phyloP scores from a whole-genome alignment of 2,113 vertebrate genomes.

The Halcyon malimbica region DNA sequence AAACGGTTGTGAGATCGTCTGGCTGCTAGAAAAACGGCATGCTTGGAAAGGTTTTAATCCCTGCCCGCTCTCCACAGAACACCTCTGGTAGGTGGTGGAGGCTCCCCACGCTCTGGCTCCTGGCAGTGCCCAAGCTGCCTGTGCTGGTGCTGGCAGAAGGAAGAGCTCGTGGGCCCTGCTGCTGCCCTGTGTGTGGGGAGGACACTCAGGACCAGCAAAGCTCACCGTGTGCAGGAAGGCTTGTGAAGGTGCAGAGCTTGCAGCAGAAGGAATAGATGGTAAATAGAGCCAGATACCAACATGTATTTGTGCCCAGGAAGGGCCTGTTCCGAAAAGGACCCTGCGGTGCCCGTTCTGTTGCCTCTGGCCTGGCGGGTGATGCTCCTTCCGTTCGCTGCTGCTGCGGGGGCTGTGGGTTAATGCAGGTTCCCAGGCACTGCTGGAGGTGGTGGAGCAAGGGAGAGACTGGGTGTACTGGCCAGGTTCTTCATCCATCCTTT shows the following conservation, averaged over 20 bases:
- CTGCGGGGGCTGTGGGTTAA: too few relatives aligned
- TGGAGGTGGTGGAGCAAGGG: background rate
- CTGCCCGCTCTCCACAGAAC: accelerated
- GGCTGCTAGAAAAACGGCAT: background rate
- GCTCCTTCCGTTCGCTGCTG: too few relatives aligned
- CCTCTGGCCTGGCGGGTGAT: background rate
- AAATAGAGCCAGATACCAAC: too few relatives aligned
- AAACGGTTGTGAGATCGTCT: background rate
- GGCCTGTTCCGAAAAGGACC: too few relatives aligned
- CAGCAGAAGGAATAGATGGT: too few relatives aligned
- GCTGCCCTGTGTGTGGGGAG: background rate
- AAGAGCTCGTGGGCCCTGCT: background rate
- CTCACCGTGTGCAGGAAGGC: accelerated
- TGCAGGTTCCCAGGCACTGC: background rate
- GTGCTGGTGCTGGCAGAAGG: background rate
- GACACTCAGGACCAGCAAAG: background rate
- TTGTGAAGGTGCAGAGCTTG: too few relatives aligned
- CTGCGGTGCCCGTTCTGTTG: too few relatives aligned
- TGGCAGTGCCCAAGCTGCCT: background rate
- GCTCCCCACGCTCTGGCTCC: background rate
- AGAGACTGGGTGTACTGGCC: too few relatives aligned
- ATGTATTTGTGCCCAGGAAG: background rate
- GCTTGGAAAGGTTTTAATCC: background rate
- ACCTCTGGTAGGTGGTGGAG: background rate
- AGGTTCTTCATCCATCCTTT: background rate